Evolutionary conservation across 2,888 invertebrate species (phyloP).

Genomic region (Nudaria mundana): DNA sequence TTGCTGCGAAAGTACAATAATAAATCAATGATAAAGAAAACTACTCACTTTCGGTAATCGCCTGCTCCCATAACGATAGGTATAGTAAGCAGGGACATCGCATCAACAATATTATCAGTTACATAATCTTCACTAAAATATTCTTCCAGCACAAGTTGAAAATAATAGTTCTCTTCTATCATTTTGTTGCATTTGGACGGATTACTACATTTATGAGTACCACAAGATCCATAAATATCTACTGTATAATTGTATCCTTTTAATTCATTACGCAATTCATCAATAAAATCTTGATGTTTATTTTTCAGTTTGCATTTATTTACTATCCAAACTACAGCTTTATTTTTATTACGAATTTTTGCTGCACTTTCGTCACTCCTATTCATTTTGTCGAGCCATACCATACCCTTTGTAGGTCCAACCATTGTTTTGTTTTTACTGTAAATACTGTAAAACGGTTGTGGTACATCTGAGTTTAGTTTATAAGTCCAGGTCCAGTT

Average conservation of each 20-base stretch:
- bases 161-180: constrained; percentile 58
- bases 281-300: constrained; percentile 48
- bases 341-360: constrained; percentile 44
- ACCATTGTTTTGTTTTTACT: constrained; percentile 38
- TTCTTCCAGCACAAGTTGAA: constrained; percentile 62
- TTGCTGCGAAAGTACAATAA: no score
- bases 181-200: constrained; percentile 49
- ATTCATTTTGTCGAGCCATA: constrained; percentile 49
- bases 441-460: constrained; percentile 55
- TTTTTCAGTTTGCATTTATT: constrained; percentile 51
- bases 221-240: constrained; percentile 58
- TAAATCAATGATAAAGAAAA: no score
- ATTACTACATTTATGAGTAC: constrained; percentile 48
- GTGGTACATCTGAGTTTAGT: constrained; percentile 59
- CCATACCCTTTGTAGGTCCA: constrained; percentile 48
- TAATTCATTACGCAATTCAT: constrained; percentile 48
- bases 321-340: constrained; percentile 59
- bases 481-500: constrained; percentile 74
- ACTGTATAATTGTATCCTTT: constrained; percentile 53
- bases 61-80: constrained; percentile 57
- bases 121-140: constrained; percentile 54
- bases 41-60: constrained; percentile 54
- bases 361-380: constrained; percentile 30
- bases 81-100: constrained; percentile 49
- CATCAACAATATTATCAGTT: constrained; percentile 51